These are phyloP conservation scores for Drosophila atroscutellata DNA, from an alignment of 2,888 invertebrate genomes.

Conservation along the genomic window DNA sequence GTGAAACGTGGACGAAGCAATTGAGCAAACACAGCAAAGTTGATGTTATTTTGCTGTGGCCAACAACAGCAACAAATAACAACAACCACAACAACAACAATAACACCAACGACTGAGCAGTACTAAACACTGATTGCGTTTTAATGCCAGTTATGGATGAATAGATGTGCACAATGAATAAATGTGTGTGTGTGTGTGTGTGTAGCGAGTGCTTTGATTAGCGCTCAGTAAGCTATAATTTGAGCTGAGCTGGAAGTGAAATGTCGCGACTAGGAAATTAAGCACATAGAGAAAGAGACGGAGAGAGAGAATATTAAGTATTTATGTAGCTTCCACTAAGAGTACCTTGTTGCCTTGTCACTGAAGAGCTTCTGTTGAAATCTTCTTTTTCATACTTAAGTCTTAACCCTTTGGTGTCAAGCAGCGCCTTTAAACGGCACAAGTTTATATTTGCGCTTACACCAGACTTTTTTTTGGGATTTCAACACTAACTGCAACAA, in stretches of 20 bases:
- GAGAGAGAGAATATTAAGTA: not conserved
- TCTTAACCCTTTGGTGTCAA: not conserved
- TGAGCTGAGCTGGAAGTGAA: not conserved
- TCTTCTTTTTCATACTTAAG: not conserved
- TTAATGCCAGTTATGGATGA: slow-evolving; percentile 75
- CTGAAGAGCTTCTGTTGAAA: not conserved
- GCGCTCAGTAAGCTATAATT: not conserved
- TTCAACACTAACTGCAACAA: too few species aligned
- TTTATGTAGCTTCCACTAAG: not conserved
- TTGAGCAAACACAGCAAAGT: slow-evolving; percentile 61
- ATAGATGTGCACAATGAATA: slow-evolving; percentile 43
- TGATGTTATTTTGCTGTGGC: slow-evolving; percentile 73
- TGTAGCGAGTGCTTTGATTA: slow-evolving; percentile 2
- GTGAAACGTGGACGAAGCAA: slow-evolving; percentile 43
- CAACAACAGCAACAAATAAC: slow-evolving; percentile 38
- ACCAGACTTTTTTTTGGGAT: too few species aligned
- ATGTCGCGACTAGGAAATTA: not conserved
- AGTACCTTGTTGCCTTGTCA: not conserved
- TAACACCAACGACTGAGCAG: slow-evolving; percentile 38
- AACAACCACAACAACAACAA: slow-evolving; percentile 27
- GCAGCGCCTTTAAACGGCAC: too few species aligned
- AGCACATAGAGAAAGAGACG: not conserved
- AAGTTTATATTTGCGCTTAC: too few species aligned
- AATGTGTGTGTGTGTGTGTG: not conserved
- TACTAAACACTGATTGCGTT: slow-evolving; percentile 76